Evolutionary conservation across 2,113 vertebrate genomes (phyloP), one percentile per base, ranked within the genome.

Genomic region (Enhydra lutris): DNA sequence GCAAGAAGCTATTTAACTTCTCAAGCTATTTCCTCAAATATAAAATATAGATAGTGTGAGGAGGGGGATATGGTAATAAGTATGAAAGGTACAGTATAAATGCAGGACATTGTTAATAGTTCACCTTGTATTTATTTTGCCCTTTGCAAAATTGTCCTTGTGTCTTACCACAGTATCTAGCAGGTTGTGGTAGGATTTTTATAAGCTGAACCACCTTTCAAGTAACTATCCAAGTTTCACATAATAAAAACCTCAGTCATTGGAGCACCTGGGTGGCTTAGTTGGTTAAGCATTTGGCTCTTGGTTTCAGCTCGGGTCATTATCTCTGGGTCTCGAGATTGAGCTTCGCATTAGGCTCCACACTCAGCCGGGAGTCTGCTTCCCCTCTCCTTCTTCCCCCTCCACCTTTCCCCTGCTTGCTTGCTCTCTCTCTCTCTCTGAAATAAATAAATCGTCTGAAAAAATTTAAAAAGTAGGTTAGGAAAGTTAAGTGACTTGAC

Each of bases 101-200:
- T 26, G 2, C 5, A 63, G 57, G 52, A 34, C 7, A 21, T 63
- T 83, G 88, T 97, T 95, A 96, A 86, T 95, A 86, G 88, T 95
- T 97, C 94, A 94, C 89, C 65, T 81, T 80, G 50, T 91, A 31
- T 20, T 59, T 93, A 34, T 83, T 94, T 52, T 69, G 29, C 50
- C 52, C 86, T 97, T 95, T 95, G 87, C 96, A 91, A 96, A 84
- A 42, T 23, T 93, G 39, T 65, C 34, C 42, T 88, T 93, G 39
- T 79, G 26, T 92, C 55, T 89, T 95, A 59, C 61, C 50, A 78
- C 39, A 92, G 59, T 69, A 59, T 88, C 42, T 89, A 23, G 36
- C 79, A 71, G 65, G 17, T 89, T 17, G 6, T 89, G 57, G 69
- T 89, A 89, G 65, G 52, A 59, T 55, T 91, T 95, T 85, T 74